Conservation (phyloP, 2,797 vertebrate species). For the Phataginus tetradactyla region DNA sequence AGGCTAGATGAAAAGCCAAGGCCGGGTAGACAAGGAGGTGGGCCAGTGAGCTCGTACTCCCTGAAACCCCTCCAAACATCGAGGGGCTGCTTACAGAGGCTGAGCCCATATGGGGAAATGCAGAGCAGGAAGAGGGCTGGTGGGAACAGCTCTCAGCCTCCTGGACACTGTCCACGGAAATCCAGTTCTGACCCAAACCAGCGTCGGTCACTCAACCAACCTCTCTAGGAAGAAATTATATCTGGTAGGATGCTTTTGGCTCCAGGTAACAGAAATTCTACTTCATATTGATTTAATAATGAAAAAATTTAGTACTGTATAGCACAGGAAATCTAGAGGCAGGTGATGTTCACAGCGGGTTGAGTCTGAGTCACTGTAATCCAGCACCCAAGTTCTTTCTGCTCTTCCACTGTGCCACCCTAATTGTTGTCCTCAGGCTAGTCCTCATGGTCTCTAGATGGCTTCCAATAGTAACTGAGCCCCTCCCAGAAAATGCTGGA, state of each 20-base stretch:
- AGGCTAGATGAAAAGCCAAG: neutral
- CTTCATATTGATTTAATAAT: neutral
- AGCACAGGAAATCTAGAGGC: neutral
- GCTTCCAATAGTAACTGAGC: neutral
- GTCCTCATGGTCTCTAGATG: neutral
- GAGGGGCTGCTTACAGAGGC: neutral
- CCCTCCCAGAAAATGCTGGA: neutral
- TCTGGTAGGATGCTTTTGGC: neutral
- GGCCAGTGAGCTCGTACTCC: neutral
- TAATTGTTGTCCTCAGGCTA: neutral
- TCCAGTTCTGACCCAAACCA: neutral
- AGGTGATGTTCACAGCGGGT: neutral
- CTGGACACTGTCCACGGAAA: neutral
- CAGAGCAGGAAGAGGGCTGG: neutral
- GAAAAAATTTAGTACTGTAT: neutral
- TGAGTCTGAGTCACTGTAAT: neutral
- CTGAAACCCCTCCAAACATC: neutral
- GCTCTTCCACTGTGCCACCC: neutral
- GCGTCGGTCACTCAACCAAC: neutral
- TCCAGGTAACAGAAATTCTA: neutral
- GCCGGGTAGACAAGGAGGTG: neutral
- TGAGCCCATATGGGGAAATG: neutral
- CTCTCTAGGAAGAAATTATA: neutral
- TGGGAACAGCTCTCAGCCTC: rapidly evolving
- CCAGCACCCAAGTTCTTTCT: neutral